A percentile compares a stretch with the other conserved stretches of the same genome.
phyloP scores from a whole-genome alignment of 2,797 vertebrate species.

The Anolis apletophallus region DNA sequence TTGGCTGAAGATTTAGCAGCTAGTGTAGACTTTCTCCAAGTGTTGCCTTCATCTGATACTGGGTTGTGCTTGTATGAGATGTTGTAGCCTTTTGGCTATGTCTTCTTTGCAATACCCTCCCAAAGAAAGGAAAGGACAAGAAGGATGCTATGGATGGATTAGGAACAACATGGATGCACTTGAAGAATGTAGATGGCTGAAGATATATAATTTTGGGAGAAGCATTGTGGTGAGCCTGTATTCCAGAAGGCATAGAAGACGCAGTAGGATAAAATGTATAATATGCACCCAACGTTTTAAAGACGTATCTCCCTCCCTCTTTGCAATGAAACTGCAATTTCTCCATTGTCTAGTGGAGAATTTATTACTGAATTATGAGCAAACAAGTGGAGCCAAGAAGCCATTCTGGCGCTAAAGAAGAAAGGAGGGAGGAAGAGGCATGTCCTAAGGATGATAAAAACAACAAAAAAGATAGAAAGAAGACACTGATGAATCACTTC shows the following conservation, averaged over 20 bases:
- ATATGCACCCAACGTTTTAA: conserved; percentile 21
- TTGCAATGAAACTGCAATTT: conserved; percentile 48
- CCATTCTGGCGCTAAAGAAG: conserved; percentile 51
- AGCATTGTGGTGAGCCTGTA: neutral
- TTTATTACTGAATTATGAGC: conserved; percentile 81
- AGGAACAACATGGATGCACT: neutral
- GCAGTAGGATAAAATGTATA: conserved; percentile 13
- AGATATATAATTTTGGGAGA: neutral
- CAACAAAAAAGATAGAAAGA: neutral
- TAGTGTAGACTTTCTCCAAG: no score
- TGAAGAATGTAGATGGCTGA: no score
- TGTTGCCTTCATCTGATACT: no score
- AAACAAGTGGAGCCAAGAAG: conserved; percentile 76
- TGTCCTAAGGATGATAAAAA: neutral
- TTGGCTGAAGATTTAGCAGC: no score
- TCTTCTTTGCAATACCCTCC: neutral
- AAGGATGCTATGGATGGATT: no score
- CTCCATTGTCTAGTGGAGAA: conserved; percentile 73
- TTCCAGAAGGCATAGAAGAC: neutral
- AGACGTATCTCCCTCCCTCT: conserved; percentile 37
- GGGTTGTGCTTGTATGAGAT: neutral
- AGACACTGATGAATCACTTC: conserved; percentile 78
- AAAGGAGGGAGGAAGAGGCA: no score
- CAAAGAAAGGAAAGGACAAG: neutral
- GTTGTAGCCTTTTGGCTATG: neutral